Evolutionary conservation across 2,888 invertebrate species (phyloP).

Genomic region (Trisateles emortualis): DNA sequence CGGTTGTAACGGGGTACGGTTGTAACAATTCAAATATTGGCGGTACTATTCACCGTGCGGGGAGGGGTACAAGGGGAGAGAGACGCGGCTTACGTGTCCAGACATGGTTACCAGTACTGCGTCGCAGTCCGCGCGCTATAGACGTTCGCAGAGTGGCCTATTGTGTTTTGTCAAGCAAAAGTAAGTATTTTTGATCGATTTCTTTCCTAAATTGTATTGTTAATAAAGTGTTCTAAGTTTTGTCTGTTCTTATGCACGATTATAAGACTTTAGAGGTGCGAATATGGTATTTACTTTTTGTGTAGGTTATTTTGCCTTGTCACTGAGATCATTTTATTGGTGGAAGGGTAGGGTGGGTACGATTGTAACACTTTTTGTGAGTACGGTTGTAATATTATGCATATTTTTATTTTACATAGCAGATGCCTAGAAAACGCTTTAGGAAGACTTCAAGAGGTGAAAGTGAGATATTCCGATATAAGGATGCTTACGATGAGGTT

Average conservation of each 20-base stretch:
- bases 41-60: too few relatives aligned
- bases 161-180: not conserved
- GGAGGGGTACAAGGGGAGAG: conserved; percentile 7
- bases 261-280: not conserved
- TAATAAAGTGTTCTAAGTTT: not conserved
- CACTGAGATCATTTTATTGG: not conserved
- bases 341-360: not conserved
- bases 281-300: not conserved
- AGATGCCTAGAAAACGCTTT: conserved; percentile 9
- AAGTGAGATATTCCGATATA: not conserved
- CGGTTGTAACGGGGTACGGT: too few relatives aligned
- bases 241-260: not conserved
- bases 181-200: not conserved
- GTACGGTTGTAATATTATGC: too few relatives aligned
- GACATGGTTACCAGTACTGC: too few relatives aligned
- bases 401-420: not conserved
- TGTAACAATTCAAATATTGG: too few relatives aligned
- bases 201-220: not conserved
- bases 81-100: not conserved
- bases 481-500: conserved; percentile 10
- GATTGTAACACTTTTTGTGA: conserved; percentile 9
- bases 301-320: not conserved
- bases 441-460: conserved; percentile 7
- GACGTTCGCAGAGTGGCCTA: not conserved
- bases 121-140: not conserved